phyloP scores from a whole-genome alignment of 2,113 vertebrate genomes.

The Oreocharis arfaki region DNA sequence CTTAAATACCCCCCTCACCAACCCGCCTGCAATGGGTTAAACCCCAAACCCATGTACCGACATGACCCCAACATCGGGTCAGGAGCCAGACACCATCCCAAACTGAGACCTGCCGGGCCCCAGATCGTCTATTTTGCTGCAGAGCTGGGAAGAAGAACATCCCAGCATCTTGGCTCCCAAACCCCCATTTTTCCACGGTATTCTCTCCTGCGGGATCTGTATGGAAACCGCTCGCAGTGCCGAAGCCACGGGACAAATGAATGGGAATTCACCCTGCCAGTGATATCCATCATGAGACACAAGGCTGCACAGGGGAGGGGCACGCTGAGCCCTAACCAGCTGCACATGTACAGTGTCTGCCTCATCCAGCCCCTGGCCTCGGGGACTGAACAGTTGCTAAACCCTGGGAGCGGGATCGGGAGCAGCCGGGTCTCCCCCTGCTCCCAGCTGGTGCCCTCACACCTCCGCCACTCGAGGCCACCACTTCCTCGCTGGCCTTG shows the following conservation, averaged over 20 bases:
- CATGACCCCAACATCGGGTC: accelerated
- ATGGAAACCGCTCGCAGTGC: neutral
- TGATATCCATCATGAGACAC: conserved; percentile 5
- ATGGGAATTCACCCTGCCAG: conserved; percentile 28
- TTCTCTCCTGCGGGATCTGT: neutral
- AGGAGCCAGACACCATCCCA: neutral
- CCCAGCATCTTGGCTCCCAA: conserved; percentile 2
- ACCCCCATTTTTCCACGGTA: neutral
- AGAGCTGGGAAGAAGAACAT: neutral
- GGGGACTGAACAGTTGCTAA: neutral
- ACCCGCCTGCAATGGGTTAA: neutral
- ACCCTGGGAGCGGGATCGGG: neutral
- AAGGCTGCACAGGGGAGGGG: neutral
- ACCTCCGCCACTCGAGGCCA: neutral
- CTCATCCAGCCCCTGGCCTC: neutral
- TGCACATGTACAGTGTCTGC: conserved; percentile 24
- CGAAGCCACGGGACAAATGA: conserved; percentile 13
- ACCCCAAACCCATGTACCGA: neutral
- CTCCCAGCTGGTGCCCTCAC: neutral
- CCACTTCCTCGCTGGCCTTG: neutral
- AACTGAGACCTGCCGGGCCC: neutral
- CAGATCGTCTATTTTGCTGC: neutral
- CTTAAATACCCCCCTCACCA: neutral
- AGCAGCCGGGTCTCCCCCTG: neutral
- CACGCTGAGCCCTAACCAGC: conserved; percentile 32